Conservation (phyloP, 2,113 vertebrate genomes). For the Crotalus helleri region DNA sequence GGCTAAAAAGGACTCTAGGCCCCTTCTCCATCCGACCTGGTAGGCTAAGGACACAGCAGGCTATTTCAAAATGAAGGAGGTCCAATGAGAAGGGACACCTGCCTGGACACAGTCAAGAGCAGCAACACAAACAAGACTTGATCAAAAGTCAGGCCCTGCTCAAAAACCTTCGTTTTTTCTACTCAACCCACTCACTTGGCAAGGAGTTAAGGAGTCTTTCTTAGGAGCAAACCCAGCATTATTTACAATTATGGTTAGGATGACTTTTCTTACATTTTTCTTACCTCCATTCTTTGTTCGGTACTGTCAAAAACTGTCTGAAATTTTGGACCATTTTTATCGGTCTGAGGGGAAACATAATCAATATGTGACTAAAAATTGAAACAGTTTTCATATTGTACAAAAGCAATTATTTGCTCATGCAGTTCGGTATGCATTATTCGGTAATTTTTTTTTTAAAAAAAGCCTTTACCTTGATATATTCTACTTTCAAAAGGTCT, state of each 20-base stretch:
- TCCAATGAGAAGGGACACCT: too few relatives aligned
- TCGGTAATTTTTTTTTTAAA: background rate
- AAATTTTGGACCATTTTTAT: slow-evolving; percentile 83
- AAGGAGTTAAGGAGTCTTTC: background rate
- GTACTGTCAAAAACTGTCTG: slow-evolving; percentile 83
- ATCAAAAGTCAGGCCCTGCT: background rate
- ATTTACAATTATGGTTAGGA: background rate
- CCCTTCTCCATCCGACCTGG: background rate
- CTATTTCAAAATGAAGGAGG: background rate
- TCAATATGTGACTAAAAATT: background rate
- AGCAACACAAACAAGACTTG: background rate
- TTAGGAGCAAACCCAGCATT: background rate
- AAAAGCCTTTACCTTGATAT: slow-evolving; percentile 77
- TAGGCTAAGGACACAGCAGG: background rate
- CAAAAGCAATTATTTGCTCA: background rate
- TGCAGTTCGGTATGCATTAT: background rate
- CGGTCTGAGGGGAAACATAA: slow-evolving; percentile 71
- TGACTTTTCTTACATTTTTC: slow-evolving; percentile 33
- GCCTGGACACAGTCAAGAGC: background rate
- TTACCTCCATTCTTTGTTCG: slow-evolving; percentile 89
- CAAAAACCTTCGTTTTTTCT: background rate
- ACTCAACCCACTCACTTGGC: background rate
- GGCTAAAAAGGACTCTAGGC: background rate
- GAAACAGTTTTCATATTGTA: background rate
- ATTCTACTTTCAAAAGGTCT: slow-evolving; percentile 91